Conservation (phyloP, 2,797 vertebrate species). For the Lagorchestes hirsutus region DNA sequence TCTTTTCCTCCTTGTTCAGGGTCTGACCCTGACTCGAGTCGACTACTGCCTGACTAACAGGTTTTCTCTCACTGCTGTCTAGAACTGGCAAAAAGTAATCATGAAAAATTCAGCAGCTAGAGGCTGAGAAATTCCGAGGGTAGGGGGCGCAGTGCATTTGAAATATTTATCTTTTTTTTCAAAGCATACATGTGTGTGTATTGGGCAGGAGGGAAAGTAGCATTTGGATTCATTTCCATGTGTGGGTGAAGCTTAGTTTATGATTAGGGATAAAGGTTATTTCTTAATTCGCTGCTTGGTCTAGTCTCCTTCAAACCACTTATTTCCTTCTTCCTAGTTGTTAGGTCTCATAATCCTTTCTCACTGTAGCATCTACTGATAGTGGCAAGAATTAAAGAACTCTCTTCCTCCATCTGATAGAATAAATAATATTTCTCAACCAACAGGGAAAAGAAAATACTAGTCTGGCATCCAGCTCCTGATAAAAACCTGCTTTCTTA, state of each 20-base stretch:
- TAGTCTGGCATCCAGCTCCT: not conserved
- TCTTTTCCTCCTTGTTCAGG: not conserved
- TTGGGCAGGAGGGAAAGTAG: not conserved
- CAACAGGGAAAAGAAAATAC: not conserved
- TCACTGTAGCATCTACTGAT: not conserved
- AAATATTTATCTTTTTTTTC: slow-evolving; percentile 36
- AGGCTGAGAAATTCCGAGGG: not conserved
- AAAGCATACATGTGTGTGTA: not conserved
- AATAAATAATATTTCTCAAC: slow-evolving; percentile 28
- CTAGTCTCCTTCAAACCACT: not conserved
- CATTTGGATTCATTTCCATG: slow-evolving; percentile 1
- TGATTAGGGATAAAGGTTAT: not conserved
- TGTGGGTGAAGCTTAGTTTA: not conserved
- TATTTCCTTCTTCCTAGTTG: slow-evolving; percentile 24
- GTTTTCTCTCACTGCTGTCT: not conserved
- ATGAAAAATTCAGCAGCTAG: not conserved
- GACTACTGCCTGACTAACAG: not conserved
- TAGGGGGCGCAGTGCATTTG: not conserved
- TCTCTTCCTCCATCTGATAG: not conserved
- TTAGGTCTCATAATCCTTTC: slow-evolving; percentile 33
- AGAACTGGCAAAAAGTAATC: not conserved
- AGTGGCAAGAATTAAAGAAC: not conserved
- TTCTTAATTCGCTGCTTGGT: slow-evolving; percentile 29
- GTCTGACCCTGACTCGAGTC: not conserved
- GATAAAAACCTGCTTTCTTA: slow-evolving; percentile 2